These are phyloP conservation scores for Neotragus moschatus DNA, from an alignment of 2,113 vertebrate genomes.

Conservation along the genomic window DNA sequence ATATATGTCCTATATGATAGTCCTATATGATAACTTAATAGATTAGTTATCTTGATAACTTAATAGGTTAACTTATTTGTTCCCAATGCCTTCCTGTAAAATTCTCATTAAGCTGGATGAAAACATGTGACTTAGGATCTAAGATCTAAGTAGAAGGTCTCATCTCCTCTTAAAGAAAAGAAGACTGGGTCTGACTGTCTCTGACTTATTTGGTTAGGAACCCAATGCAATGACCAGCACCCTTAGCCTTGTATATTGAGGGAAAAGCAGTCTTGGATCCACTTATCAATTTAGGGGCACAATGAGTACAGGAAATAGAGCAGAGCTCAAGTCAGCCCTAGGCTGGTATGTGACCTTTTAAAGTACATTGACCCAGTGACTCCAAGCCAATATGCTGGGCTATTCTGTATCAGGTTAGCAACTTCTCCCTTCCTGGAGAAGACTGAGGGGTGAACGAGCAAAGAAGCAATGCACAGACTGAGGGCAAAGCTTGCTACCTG, in stretches of 20 bases:
- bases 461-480: background rate
- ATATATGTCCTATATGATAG: background rate
- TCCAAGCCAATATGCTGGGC: background rate
- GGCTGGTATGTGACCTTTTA: background rate
- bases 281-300: too few relatives aligned
- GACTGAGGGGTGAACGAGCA: background rate
- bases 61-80: background rate
- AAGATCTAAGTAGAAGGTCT: background rate
- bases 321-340: background rate
- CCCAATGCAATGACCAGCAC: background rate
- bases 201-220: background rate
- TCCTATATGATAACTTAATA: background rate
- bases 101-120: background rate
- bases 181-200: background rate
- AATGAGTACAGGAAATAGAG: background rate
- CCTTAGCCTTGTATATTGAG: background rate
- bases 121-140: background rate
- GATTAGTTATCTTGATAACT: background rate
- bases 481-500: background rate
- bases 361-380: background rate
- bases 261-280: background rate
- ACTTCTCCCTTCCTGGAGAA: background rate
- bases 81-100: background rate
- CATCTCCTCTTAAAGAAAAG: background rate
- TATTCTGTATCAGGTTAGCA: background rate